Percentiles rank a stretch among this genome's conserved stretches.
Evolutionary conservation across 2,113 vertebrate genomes (phyloP).

Genomic region (Bambusicola thoracicus): DNA sequence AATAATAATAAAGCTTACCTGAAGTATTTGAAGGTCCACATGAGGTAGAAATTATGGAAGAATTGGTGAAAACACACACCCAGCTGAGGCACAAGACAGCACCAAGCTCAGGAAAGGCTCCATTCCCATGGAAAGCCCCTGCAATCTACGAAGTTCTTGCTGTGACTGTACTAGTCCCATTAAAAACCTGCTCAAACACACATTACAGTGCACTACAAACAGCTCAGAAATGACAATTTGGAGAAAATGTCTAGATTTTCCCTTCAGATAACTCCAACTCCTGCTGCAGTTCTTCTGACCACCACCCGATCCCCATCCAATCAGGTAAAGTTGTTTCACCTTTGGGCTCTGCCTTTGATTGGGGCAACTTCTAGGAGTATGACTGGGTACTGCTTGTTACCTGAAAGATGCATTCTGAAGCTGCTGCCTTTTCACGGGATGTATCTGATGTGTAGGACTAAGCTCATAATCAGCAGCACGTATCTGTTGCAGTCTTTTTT

Average conservation of each 20-base stretch:
- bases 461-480: background rate
- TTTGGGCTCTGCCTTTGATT: background rate
- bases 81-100: background rate
- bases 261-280: too few relatives aligned
- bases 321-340: background rate
- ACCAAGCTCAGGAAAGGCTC: background rate
- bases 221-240: background rate
- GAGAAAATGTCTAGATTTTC: background rate
- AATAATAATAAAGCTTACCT: background rate
- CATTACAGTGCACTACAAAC: background rate
- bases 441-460: background rate
- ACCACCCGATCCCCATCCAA: background rate
- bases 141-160: background rate
- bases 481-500: background rate
- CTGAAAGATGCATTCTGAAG: background rate
- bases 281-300: background rate
- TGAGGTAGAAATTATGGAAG: rapidly evolving
- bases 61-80: rapidly evolving
- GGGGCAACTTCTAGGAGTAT: background rate
- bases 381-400: background rate
- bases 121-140: background rate
- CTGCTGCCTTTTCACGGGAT: background rate
- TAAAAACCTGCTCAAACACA: background rate
- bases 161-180: background rate
- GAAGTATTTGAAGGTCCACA: background rate